Percentiles rank a stretch among this genome's conserved stretches.
phyloP scores from a whole-genome alignment of 1,140 invertebrate genomes.

The Sitobion miscanthi region DNA sequence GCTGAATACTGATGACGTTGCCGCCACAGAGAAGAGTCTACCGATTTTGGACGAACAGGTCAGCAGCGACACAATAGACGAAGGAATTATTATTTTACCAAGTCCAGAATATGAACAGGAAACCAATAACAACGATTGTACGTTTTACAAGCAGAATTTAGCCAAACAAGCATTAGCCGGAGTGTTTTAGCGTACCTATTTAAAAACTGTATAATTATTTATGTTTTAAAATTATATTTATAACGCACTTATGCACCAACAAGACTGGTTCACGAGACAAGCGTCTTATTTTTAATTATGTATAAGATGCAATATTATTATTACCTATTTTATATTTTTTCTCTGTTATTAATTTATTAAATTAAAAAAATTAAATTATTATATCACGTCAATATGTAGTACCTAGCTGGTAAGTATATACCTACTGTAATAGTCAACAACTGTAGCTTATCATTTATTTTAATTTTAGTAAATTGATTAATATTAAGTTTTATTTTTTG shows the following conservation, averaged over 20 bases:
- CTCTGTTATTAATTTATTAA: not conserved
- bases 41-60: not conserved
- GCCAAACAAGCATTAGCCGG: constrained; percentile 57
- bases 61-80: not conserved
- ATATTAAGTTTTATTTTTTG: not conserved
- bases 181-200: constrained; percentile 47
- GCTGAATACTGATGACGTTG: not conserved
- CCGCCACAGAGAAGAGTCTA: not conserved
- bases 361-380: not conserved
- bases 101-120: constrained; percentile 14
- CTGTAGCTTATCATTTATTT: not conserved
- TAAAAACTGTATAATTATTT: not conserved
- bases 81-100: not conserved
- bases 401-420: not conserved
- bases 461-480: constrained; percentile 9
- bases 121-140: constrained; percentile 49
- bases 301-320: constrained; percentile 8
- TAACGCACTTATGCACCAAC: constrained; percentile 39
- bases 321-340: constrained; percentile 13
- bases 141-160: constrained; percentile 50
- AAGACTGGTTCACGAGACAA: constrained; percentile 49
- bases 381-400: not conserved
- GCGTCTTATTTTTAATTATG: constrained; percentile 35
- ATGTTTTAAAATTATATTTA: constrained; percentile 7
- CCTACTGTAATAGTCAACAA: not conserved